Percentiles rank a stretch among this genome's conserved stretches.
Evolutionary conservation across 2,797 vertebrate species (phyloP).

Genomic region (Tympanoctomys barrerae): DNA sequence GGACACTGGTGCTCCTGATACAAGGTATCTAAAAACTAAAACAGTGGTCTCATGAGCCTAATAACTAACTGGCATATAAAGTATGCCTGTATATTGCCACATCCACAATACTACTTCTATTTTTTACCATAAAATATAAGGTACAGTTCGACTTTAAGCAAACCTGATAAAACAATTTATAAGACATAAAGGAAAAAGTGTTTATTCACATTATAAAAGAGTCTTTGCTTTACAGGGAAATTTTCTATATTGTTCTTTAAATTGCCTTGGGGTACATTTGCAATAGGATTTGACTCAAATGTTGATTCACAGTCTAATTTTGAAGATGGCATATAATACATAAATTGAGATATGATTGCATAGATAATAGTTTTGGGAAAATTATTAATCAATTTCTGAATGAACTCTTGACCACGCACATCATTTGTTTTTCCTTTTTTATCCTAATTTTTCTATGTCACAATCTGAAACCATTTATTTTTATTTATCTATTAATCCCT

Average conservation of each 20-base stretch:
- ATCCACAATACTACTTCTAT: neutral
- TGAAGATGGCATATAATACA: constrained; percentile 22
- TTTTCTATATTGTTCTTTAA: constrained; percentile 62
- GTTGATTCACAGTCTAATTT: constrained; percentile 58
- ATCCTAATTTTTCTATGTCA: constrained; percentile 65
- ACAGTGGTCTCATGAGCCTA: neutral
- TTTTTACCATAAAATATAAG: constrained; percentile 50
- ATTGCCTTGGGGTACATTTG: constrained; percentile 51
- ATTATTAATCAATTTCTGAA: constrained; percentile 54
- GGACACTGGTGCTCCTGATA: neutral
- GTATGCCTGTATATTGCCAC: fast-evolving
- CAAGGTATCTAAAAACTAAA: neutral
- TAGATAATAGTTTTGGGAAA: neutral
- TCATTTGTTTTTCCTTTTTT: constrained; percentile 64
- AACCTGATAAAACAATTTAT: constrained; percentile 30
- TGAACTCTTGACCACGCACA: constrained; percentile 28
- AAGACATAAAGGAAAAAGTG: constrained; percentile 5
- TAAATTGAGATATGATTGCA: constrained; percentile 46
- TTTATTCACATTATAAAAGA: constrained; percentile 68
- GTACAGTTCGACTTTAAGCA: neutral
- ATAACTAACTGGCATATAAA: neutral
- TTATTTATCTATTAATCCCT: constrained; percentile 26
- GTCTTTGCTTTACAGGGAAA: constrained; percentile 32
- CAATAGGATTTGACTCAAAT: constrained; percentile 66
- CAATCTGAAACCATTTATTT: constrained; percentile 24